phyloP scores from a whole-genome alignment of 2,888 invertebrate species.

The Leucania comma region DNA sequence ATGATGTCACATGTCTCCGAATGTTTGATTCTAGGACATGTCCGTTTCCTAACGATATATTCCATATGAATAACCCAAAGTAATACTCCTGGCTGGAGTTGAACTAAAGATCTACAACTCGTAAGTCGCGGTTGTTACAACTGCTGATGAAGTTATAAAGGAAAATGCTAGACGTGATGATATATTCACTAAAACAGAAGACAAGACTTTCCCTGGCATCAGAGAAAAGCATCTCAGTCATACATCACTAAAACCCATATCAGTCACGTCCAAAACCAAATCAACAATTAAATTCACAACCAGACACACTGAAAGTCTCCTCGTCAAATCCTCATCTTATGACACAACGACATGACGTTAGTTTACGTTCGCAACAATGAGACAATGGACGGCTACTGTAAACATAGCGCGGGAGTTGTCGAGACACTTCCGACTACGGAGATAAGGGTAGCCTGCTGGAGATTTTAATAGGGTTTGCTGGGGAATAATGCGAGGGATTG shows the following conservation, averaged over 20 bases:
- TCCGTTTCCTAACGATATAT: no score
- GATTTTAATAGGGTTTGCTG: conserved; percentile 19
- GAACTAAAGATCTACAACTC: no score
- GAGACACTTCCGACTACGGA: conserved; percentile 43
- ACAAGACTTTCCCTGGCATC: neutral
- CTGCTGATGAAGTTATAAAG: no score
- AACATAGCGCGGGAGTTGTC: conserved; percentile 46
- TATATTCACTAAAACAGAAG: no score
- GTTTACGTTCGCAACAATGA: conserved; percentile 45
- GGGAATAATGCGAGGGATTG: neutral
- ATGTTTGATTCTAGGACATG: no score
- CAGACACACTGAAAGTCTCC: neutral
- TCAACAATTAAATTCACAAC: conserved; percentile 20
- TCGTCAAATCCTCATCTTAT: neutral
- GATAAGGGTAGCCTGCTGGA: conserved; percentile 32
- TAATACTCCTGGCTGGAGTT: no score
- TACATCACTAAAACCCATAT: neutral
- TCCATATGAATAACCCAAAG: no score
- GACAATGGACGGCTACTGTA: conserved; percentile 55
- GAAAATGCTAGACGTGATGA: no score
- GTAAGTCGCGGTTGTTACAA: no score
- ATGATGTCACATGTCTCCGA: no score
- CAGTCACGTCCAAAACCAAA: neutral
- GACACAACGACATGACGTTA: conserved; percentile 19
- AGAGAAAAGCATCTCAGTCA: neutral